Evolutionary conservation across 2,797 vertebrate species (phyloP), one percentile per base, ranked within the genome.

Genomic region (Gambelia wislizenii): DNA sequence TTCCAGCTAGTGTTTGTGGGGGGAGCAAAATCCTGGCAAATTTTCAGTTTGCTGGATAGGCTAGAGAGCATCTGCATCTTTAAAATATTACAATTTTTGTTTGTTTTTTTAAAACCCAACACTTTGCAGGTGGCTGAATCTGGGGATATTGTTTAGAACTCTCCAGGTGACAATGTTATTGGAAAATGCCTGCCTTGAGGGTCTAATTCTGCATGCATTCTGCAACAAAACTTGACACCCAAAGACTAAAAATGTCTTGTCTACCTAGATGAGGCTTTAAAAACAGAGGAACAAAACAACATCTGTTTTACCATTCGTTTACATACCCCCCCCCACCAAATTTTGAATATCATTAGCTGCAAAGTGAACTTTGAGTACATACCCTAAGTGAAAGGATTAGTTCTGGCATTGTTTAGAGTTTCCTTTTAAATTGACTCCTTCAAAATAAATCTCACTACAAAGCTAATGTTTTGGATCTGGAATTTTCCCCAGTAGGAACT

Each of bases 401-500:
- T 85, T 67, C 72, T 76, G 42, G 72, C 72, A 69, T 83, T 77
- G 72, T 83, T 77, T 75, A 10, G 25, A 75, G 22, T 22, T 54
- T 77, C 27, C 36, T 36, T 36, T 56, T 36, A 74, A 70, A 74
- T 49, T 8, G 42, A 72, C 78, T 67, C 33, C 59, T 64, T 22
- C 27, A 77, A 88, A 33, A 67, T 42, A 76, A 39, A 67, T 76
- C 42, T 42, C 84, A 54, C 42, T 81, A 54, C 59, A 88, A 78
- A 47, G 61, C 91, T 88, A 67, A 86, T 86, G 27, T 91, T 95
- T 82, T 84, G 67, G 0, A 0, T 56, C 12, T 84, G 72, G 70
- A 86, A 72, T 91, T 95, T 30, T 77, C 86, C 75, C 83, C 87
- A 89, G 44, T 61, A 85, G 89, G 81, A 86, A 33, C 49, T 84